A percentile compares a stretch with the other conserved stretches of the same genome.
phyloP scores from a whole-genome alignment of 2,888 invertebrate genomes.

The Drosophila paranaensis region DNA sequence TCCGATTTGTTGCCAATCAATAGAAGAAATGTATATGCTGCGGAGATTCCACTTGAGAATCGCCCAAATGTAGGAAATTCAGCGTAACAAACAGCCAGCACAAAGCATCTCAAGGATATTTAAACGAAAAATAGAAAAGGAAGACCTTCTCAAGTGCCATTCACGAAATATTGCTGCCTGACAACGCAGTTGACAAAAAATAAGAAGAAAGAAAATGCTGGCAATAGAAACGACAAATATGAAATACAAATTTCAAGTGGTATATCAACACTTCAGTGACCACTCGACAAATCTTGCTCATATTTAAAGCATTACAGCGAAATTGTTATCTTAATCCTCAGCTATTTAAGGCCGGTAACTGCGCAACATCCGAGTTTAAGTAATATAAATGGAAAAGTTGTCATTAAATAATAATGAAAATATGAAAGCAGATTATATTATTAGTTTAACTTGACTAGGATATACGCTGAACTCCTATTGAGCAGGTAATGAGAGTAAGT shows the following conservation, averaged over 20 bases:
- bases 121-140: slow-evolving; percentile 4
- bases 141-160: slow-evolving; percentile 10
- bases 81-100: slow-evolving; percentile 16
- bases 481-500: no score
- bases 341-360: background rate
- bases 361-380: background rate
- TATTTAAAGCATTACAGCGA: slow-evolving; percentile 7
- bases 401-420: background rate
- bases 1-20: slow-evolving; percentile 42
- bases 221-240: slow-evolving; percentile 32
- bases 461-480: no score
- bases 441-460: background rate
- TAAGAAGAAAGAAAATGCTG: background rate
- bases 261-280: slow-evolving; percentile 48
- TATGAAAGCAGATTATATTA: background rate
- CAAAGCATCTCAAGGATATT: slow-evolving; percentile 51
- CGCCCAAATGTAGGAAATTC: slow-evolving; percentile 20
- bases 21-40: slow-evolving; percentile 21
- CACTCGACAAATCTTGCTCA: slow-evolving; percentile 18
- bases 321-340: background rate
- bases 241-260: slow-evolving; percentile 45
- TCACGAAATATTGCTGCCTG: slow-evolving; percentile 31
- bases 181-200: slow-evolving; percentile 29
- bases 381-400: background rate
- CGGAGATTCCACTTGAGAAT: slow-evolving; percentile 31